Base-by-base conservation (phyloP, 2,797 vertebrate species). In the Acrocephalus scirpaceus region DNA sequence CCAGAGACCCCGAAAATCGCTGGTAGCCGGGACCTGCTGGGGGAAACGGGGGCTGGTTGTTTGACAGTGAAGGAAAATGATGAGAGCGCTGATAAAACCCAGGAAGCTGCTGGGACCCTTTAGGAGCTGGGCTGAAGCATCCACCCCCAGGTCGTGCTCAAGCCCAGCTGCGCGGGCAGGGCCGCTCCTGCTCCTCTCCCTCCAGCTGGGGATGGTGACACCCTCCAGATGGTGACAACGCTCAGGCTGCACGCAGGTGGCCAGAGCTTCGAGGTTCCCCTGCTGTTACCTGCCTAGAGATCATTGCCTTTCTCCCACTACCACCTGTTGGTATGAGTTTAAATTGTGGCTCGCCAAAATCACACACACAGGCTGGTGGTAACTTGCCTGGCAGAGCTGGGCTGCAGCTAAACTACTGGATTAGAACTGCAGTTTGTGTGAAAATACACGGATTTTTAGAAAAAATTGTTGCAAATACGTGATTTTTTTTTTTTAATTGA, bases 21-120 rank as follows among this genome's bases (percentile, higher is more conserved):
- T 0, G 1, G 40, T 7, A 32, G 2, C 4, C 0, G 0, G 22
- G 25, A 64, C 8, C 16, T 70, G 58, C 56, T 2, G 4, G 25
- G 18, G 7, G 14, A 18, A 16, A 26, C 47, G n/a, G 71, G 29
- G 34, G 13, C 38, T 62, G 27, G 9, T 19, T 3, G 7, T 18
- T 54, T 2, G 2, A 29, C 66, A 30, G 11, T 1, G 25, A 32
- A 48, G 26, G 34, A 34, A 51, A 61, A 34, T 3, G 5, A 2
- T 32, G 29, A 62, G 30, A 32, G 18, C 38, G 58, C 32, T 57
- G 78, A 18, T 18, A 32, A 75, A 79, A 2, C 12, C 27, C 50
- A 45, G 71, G 48, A 23, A 62, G 44, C 40, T 12, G 16, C 61
- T 36, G 83, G 47, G 42, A 62, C 5, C 32, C 19, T 51, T n/a